These are phyloP conservation scores for Lipotes vexillifer DNA, from an alignment of 2,113 vertebrate species.

Conservation along the genomic window DNA sequence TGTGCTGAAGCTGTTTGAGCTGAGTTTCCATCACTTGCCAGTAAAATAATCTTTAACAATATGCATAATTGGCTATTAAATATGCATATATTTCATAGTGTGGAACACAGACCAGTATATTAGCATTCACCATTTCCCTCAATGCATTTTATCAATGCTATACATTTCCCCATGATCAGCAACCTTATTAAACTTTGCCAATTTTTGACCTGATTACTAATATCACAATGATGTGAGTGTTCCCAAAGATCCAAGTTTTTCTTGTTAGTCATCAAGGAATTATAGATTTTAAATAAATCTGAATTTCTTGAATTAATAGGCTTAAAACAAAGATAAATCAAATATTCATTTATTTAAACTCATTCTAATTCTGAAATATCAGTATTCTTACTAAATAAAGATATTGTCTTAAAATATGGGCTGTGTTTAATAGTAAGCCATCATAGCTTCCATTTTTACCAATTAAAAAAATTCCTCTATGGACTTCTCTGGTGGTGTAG, in stretches of 20 bases:
- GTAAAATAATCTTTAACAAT: not conserved
- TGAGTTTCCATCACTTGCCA: not conserved
- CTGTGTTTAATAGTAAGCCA: not conserved
- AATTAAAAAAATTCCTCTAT: not conserved
- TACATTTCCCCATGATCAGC: not conserved
- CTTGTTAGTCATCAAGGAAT: not conserved
- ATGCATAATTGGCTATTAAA: not conserved
- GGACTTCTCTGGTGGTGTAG: no score
- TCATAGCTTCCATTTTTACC: not conserved
- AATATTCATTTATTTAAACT: not conserved
- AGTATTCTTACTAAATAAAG: not conserved
- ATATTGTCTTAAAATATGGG: not conserved
- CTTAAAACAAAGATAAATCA: not conserved
- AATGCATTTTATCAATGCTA: not conserved
- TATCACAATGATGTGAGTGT: not conserved
- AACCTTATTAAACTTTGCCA: not conserved
- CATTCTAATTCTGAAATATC: not conserved
- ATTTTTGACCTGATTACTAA: not conserved
- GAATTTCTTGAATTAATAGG: not conserved
- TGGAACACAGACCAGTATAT: rapidly evolving
- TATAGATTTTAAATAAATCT: not conserved
- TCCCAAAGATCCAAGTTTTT: not conserved
- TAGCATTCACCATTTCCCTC: not conserved
- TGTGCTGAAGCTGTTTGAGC: not conserved
- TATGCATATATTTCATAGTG: not conserved